Conservation (phyloP, 92 coral and sea anemone species). For the Porites divaricata region DNA sequence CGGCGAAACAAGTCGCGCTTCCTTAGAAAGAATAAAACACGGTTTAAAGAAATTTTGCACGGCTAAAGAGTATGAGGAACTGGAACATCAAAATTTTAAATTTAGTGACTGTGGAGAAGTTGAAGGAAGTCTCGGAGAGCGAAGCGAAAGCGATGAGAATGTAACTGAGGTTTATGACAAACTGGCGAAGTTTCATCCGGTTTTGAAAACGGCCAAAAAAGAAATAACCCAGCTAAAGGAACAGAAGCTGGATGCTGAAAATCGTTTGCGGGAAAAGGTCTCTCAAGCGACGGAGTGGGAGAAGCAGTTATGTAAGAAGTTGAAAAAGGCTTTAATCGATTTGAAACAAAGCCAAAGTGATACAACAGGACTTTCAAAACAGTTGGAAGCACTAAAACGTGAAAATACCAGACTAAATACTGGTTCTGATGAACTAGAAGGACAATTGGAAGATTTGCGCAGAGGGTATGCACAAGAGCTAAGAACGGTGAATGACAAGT, state of each 20-base stretch:
- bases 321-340: conserved; percentile 1
- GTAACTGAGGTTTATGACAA: background rate
- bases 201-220: conserved; percentile 21
- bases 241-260: conserved; percentile 12
- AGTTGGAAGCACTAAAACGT: background rate
- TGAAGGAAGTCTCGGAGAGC: background rate
- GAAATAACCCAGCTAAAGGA: conserved; percentile 14
- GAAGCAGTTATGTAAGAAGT: background rate
- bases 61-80: conserved; percentile 39
- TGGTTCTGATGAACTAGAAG: conserved; percentile 3
- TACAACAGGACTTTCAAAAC: background rate
- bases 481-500: background rate
- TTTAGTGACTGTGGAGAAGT: background rate
- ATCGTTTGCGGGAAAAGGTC: conserved; percentile 11
- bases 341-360: background rate
- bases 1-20: conserved; percentile 12
- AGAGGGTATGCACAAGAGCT: background rate
- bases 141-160: background rate
- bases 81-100: conserved; percentile 12
- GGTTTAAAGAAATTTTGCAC: conserved; percentile 33
- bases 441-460: background rate
- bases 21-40: conserved; percentile 10
- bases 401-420: conserved; percentile 7
- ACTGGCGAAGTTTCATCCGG: conserved; percentile 12
- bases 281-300: conserved; percentile 15